Conservation (phyloP, 2,113 vertebrate species). For the Ictidomys tridecemlineatus region DNA sequence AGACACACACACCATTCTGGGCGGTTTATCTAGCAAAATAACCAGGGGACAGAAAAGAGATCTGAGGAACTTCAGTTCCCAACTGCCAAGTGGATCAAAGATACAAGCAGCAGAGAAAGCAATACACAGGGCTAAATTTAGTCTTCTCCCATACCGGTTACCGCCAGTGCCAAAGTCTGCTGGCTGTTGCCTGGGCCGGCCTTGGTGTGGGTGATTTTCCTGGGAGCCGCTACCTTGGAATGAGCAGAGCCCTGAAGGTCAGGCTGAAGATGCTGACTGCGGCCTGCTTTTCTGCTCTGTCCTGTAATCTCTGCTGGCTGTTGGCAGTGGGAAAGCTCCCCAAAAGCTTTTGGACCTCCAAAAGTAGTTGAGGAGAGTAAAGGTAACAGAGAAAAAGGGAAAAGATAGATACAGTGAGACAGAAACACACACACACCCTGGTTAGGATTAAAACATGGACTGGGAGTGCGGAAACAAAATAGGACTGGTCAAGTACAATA, state of each 20-base stretch:
- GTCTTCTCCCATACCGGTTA: background rate
- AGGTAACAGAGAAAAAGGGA: background rate
- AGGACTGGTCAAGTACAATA: background rate
- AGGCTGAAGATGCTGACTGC: background rate
- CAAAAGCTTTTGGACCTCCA: background rate
- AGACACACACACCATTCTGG: constrained; percentile 23
- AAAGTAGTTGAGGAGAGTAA: background rate
- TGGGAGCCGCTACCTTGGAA: background rate
- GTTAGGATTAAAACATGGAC: background rate
- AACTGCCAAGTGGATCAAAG: constrained; percentile 76
- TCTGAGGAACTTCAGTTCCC: constrained; percentile 64
- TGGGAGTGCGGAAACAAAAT: background rate
- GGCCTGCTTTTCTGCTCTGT: background rate
- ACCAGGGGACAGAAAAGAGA: constrained; percentile 40
- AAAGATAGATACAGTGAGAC: background rate
- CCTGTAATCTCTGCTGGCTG: background rate
- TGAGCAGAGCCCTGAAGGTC: background rate
- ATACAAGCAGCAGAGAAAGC: constrained; percentile 43
- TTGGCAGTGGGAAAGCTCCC: background rate
- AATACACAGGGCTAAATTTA: constrained; percentile 50
- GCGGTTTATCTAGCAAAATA: constrained; percentile 61
- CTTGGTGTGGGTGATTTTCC: constrained; percentile 8
- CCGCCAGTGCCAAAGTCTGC: background rate
- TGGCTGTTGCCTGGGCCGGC: background rate
- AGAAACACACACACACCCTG: background rate